phyloP scores from a whole-genome alignment of 2,888 invertebrate genomes.

The Polyommatus icarus region DNA sequence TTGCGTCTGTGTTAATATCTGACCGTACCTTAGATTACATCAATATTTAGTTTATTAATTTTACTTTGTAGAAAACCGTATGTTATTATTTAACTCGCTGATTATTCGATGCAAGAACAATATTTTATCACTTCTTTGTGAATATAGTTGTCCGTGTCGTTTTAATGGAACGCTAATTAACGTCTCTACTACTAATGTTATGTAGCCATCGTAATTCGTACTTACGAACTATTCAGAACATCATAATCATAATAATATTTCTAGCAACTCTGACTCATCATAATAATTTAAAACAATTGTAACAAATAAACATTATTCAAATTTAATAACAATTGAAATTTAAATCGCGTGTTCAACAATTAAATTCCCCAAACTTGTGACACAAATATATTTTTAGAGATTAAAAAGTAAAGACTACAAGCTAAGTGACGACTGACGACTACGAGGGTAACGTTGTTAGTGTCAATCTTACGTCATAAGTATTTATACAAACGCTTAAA shows the following conservation, averaged over 20 bases:
- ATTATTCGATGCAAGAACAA: neutral
- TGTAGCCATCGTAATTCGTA: too few relatives aligned
- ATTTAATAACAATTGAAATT: neutral
- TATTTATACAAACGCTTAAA: slow-evolving; percentile 26
- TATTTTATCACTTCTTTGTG: slow-evolving; percentile 2
- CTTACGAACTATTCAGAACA: too few relatives aligned
- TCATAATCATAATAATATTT: neutral
- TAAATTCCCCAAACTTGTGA: neutral
- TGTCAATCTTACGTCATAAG: slow-evolving; percentile 13
- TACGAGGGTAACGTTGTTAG: neutral
- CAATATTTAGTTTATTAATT: neutral
- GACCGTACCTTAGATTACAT: neutral
- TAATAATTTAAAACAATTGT: neutral
- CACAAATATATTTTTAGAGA: neutral
- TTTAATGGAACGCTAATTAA: neutral
- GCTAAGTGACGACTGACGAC: neutral
- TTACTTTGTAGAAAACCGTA: neutral
- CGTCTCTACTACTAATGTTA: neutral
- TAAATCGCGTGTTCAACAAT: neutral
- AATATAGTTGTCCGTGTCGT: neutral
- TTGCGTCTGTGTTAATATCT: neutral
- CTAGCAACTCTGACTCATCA: neutral
- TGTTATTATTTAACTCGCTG: neutral
- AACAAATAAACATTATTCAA: neutral
- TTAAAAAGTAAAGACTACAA: neutral